A percentile compares a stretch with the other conserved stretches of the same genome.
phyloP scores from a whole-genome alignment of 2,113 vertebrate species.

The Sinocyclocheilus grahami region DNA sequence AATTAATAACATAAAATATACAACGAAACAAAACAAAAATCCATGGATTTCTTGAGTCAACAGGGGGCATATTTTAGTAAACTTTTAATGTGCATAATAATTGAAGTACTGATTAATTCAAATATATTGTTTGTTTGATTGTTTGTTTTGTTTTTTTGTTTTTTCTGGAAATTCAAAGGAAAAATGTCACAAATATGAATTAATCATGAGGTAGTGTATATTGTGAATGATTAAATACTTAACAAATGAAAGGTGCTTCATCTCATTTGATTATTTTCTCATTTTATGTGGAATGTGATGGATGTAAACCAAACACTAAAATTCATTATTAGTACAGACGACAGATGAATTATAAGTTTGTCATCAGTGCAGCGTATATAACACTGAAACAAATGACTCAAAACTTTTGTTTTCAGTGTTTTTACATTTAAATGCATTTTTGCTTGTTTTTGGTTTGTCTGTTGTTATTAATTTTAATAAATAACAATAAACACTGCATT shows the following conservation, averaged over 20 bases:
- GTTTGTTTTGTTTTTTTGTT: background rate
- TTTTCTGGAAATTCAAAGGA: background rate
- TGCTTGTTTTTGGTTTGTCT: background rate
- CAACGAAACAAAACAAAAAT: too few species aligned
- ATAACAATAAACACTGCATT: background rate
- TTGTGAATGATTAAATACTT: background rate
- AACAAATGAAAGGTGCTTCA: background rate
- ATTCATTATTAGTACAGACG: background rate
- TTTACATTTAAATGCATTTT: background rate
- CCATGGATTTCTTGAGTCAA: background rate
- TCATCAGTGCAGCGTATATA: background rate
- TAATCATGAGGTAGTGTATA: background rate
- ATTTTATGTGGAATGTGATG: background rate
- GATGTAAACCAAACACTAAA: background rate
- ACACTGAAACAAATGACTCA: background rate
- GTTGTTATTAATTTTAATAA: background rate
- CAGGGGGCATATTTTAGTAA: background rate
- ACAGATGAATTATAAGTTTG: background rate
- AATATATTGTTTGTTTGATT: too few species aligned
- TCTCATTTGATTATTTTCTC: background rate
- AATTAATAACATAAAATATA: background rate
- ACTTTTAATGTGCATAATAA: background rate
- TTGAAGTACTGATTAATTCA: too few species aligned
- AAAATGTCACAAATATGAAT: background rate
- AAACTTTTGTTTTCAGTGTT: background rate